Percentiles rank a stretch among this genome's conserved stretches.
phyloP scores from a whole-genome alignment of 2,797 vertebrate genomes.

The Acanthornis magna region DNA sequence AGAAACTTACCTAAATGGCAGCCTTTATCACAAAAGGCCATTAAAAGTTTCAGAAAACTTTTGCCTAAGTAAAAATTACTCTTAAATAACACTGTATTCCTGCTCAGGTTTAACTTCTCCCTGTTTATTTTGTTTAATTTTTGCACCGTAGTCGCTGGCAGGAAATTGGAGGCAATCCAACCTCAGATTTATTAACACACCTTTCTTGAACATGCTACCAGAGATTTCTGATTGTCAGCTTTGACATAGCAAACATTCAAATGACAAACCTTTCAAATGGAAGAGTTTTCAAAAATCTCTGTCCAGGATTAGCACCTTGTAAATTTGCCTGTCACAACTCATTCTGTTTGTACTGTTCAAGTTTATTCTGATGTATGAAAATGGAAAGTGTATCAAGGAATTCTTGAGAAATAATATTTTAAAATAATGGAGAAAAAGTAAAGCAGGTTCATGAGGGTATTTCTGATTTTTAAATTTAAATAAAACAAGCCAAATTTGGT shows the following conservation, averaged over 20 bases:
- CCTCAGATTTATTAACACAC: not conserved
- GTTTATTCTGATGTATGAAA: not conserved
- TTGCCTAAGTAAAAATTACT: not conserved
- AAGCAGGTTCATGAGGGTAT: not conserved
- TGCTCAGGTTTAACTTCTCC: not conserved
- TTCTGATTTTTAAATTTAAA: not conserved
- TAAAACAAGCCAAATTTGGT: not conserved
- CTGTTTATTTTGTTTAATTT: not conserved
- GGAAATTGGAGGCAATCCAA: not conserved
- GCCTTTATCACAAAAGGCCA: not conserved
- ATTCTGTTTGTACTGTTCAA: not conserved
- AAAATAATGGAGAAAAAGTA: not conserved
- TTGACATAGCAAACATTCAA: not conserved
- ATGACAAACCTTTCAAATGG: not conserved
- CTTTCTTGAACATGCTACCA: not conserved
- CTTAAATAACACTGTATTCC: not conserved
- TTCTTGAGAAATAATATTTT: not conserved
- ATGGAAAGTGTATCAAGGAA: not conserved
- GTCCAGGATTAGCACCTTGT: not conserved
- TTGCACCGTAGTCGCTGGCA: not conserved
- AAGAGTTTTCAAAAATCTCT: not conserved
- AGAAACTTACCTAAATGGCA: not conserved
- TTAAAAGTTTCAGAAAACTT: not conserved
- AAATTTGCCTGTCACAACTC: not conserved
- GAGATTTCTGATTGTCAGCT: not conserved